Evolutionary conservation across 2,113 vertebrate species (phyloP).

Genomic region (Morone saxatilis): DNA sequence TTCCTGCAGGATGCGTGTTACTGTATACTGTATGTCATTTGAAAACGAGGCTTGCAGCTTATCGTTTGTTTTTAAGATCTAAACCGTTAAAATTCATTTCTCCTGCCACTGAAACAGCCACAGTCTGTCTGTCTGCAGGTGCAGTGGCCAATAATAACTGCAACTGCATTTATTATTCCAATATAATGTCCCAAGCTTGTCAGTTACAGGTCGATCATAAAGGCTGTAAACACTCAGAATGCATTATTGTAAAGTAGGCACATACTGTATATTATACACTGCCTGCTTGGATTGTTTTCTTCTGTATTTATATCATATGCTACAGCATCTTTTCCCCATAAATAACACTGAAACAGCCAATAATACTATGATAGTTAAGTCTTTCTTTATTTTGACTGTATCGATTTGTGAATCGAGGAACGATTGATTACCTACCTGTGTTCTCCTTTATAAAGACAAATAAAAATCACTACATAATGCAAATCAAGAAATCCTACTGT

Average conservation of each 20-base stretch:
- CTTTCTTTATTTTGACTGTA: background rate
- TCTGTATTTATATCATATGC: background rate
- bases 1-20: background rate
- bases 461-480: background rate
- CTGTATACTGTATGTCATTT: constrained; percentile 27
- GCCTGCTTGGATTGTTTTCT: background rate
- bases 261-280: background rate
- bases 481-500: background rate
- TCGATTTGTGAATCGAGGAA: background rate
- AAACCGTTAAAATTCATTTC: constrained; percentile 23
- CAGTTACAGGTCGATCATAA: constrained; percentile 29
- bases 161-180: background rate
- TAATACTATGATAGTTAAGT: background rate
- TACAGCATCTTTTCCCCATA: background rate
- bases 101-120: background rate
- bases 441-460: background rate
- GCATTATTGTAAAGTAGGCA: background rate
- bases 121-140: background rate
- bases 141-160: background rate
- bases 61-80: constrained; percentile 17
- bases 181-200: constrained; percentile 1
- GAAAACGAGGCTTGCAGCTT: background rate
- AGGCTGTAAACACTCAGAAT: constrained; percentile 36
- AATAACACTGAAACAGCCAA: background rate
- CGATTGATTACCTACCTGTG: no score